Conservation (phyloP, 2,888 invertebrate species). For the Tachina lurida region DNA sequence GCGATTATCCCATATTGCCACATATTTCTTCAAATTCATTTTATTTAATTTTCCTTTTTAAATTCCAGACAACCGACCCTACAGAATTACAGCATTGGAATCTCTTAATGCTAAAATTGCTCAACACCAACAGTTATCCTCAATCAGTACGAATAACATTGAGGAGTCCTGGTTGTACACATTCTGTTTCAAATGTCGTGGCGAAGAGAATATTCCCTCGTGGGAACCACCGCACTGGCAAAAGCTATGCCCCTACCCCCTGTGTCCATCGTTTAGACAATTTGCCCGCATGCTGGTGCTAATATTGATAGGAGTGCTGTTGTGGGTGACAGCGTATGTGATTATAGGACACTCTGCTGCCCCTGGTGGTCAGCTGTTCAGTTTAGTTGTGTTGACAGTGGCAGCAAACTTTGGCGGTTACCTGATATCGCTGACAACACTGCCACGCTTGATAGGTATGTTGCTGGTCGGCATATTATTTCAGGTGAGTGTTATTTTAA, state of each 20-base stretch:
- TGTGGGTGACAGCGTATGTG: slow-evolving; percentile 90
- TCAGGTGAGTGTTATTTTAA: slow-evolving; percentile 80
- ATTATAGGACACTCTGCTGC: slow-evolving; percentile 90
- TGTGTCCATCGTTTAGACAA: slow-evolving; percentile 93
- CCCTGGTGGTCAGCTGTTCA: slow-evolving; percentile 92
- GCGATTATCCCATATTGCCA: too few relatives aligned
- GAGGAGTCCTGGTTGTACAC: slow-evolving; percentile 90
- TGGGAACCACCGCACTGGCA: slow-evolving; percentile 94
- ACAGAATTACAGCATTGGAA: slow-evolving; percentile 77
- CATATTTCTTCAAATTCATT: background rate
- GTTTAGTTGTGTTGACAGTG: slow-evolving; percentile 89
- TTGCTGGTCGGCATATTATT: slow-evolving; percentile 90
- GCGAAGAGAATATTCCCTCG: slow-evolving; percentile 88
- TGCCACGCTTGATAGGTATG: slow-evolving; percentile 95
- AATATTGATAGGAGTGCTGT: slow-evolving; percentile 87
- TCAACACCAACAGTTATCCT: slow-evolving; percentile 72
- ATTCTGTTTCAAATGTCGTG: slow-evolving; percentile 91
- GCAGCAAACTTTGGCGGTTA: slow-evolving; percentile 93
- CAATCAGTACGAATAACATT: slow-evolving; percentile 75
- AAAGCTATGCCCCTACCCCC: slow-evolving; percentile 91
- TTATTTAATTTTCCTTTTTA: slow-evolving; percentile 21
- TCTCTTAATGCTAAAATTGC: slow-evolving; percentile 79
- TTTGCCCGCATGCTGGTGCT: slow-evolving; percentile 90
- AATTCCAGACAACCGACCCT: slow-evolving; percentile 78
- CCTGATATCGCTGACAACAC: slow-evolving; percentile 89